Evolutionary conservation across 2,888 invertebrate genomes (phyloP), one percentile per base, ranked within the genome.

Genomic region (Bombylius discolor): DNA sequence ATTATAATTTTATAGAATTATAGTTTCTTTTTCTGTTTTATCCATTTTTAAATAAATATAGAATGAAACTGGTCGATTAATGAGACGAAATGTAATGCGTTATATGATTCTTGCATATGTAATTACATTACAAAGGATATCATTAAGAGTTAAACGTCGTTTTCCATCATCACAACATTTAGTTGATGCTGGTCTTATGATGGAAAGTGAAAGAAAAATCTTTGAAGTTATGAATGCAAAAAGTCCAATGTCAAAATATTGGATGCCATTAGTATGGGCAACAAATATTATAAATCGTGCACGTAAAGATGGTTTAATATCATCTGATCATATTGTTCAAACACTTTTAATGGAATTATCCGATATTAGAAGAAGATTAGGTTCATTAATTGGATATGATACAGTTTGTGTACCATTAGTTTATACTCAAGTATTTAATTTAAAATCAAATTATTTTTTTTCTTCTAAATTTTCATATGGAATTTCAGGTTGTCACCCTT

Each of bases 201-300:
- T 91, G 77, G 90, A 92, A 68, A 90, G 89, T 63, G 93, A 93
- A 73, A 84, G 87, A 73, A 90, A 91, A 71, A 90, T 93, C 53
- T 90, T 93, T 70, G 92, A 93, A 70, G 82, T 88, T 68, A 84
- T 93, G 83, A 89, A 92, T 69, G 84, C 84, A 13, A 90, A 91
- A 70, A 89, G 89, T 64, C 87, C 88, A 5, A 92, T 92, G 87
- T 88, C 90, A 13, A 86, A 86, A 66, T 93, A 92, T 70, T 93
- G 92, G 92, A 89, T 93, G 87, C 93, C 93, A 0, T 75, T 92
- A 53, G 90, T 91, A 14, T 93, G 93, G 93, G 92, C 92, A 47
- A 90, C 91, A 6, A 91, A 91, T 70, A 89, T 93, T 60, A 89
- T 93, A 62, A 90, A 91, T 73, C 78, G 91, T 56, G 91, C 92